These are phyloP conservation scores for Seira musarum DNA, from an alignment of 2,888 invertebrate species.

Conservation along the genomic window DNA sequence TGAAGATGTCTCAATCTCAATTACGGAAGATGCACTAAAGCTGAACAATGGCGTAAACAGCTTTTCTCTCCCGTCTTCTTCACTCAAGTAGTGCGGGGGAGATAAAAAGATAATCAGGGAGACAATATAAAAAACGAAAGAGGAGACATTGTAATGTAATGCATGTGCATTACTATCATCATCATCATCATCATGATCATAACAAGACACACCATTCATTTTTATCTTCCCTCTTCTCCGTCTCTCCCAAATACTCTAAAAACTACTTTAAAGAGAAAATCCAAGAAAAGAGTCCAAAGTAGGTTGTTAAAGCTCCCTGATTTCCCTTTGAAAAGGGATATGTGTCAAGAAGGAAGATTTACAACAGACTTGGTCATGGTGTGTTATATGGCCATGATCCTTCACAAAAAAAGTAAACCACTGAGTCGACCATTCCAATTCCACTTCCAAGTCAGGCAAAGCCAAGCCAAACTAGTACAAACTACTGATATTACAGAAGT, in stretches of 20 bases:
- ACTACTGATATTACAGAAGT: neutral
- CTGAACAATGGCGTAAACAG: slow-evolving; percentile 10
- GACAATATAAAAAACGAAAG: neutral
- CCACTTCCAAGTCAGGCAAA: too few species aligned
- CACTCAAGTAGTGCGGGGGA: slow-evolving; percentile 41
- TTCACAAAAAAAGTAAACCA: neutral
- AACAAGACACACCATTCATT: slow-evolving; percentile 39
- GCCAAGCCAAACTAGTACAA: too few species aligned
- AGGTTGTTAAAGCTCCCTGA: slow-evolving; percentile 18
- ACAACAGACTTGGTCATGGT: slow-evolving; percentile 28
- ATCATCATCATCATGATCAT: neutral
- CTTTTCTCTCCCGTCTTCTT: neutral
- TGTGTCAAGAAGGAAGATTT: slow-evolving; percentile 55
- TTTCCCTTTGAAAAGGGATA: slow-evolving; percentile 52
- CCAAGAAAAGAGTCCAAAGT: neutral
- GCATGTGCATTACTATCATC: neutral
- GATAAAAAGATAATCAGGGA: slow-evolving; percentile 56
- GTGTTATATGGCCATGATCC: neutral
- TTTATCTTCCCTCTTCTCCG: slow-evolving; percentile 24
- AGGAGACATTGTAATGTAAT: neutral
- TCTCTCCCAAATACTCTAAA: slow-evolving; percentile 27
- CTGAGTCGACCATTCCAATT: too few species aligned
- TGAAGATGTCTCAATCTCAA: slow-evolving; percentile 28
- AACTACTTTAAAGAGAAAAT: slow-evolving; percentile 27
- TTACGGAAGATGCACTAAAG: slow-evolving; percentile 9